Percentiles rank a stretch among this genome's conserved stretches.
phyloP scores from a whole-genome alignment of 1,140 invertebrate species.

The Thaumatotibia leucotreta region DNA sequence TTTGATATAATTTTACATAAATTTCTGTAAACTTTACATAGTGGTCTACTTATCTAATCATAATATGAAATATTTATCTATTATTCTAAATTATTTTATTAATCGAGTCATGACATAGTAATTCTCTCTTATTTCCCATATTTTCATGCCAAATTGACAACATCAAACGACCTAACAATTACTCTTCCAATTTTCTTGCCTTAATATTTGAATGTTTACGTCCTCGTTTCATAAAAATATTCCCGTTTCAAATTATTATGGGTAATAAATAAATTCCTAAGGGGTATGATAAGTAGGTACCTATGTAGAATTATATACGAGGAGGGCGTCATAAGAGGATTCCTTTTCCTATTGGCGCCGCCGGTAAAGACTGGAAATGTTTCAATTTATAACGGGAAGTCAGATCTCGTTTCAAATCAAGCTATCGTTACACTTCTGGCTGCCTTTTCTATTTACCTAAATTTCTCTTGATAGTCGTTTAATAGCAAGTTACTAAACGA shows the following conservation, averaged over 20 bases:
- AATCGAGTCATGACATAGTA: not conserved
- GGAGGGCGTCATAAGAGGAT: slow-evolving; percentile 30
- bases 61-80: not conserved
- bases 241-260: not conserved
- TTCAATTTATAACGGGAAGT: slow-evolving; percentile 28
- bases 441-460: slow-evolving; percentile 27
- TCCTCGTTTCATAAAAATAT: not conserved
- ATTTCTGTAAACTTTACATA: not conserved
- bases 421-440: slow-evolving; percentile 24
- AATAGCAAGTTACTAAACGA: slow-evolving; percentile 17
- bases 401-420: slow-evolving; percentile 1
- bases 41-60: no score
- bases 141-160: not conserved
- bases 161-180: not conserved
- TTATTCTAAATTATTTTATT: not conserved
- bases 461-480: not conserved
- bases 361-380: slow-evolving; percentile 27
- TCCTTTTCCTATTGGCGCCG: slow-evolving; percentile 33
- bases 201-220: not conserved
- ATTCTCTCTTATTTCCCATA: not conserved
- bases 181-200: not conserved
- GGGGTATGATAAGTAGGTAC: slow-evolving; percentile 14
- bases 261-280: slow-evolving; percentile 26
- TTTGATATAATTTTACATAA: no score
- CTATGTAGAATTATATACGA: slow-evolving; percentile 30